Conservation (phyloP, 2,888 invertebrate genomes). For the Coelopa pilipes region DNA sequence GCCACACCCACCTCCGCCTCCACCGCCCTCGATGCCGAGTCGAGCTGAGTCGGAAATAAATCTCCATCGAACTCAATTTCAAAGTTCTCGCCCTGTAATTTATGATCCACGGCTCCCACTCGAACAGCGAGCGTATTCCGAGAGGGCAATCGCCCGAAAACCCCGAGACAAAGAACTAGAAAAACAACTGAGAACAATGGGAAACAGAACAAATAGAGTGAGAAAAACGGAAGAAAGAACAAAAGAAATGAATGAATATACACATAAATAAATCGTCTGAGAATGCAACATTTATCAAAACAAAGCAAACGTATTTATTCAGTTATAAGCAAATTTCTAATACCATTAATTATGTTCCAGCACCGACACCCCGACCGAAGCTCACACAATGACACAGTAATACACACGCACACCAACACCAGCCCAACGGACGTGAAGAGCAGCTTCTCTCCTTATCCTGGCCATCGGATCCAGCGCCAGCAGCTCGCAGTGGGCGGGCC, state of each 20-base stretch:
- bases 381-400: neutral
- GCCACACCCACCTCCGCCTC: no score
- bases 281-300: slow-evolving; percentile 30
- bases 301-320: slow-evolving; percentile 10
- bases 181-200: no score
- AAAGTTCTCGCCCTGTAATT: no score
- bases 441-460: slow-evolving; percentile 1
- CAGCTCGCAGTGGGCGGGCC: neutral
- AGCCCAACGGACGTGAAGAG: neutral
- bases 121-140: no score
- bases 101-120: no score
- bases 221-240: neutral
- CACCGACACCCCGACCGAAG: neutral
- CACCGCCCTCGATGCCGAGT: no score
- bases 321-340: slow-evolving; percentile 29
- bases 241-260: slow-evolving; percentile 2
- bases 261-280: slow-evolving; percentile 16
- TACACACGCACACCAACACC: neutral
- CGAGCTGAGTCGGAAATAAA: no score
- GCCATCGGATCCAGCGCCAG: neutral
- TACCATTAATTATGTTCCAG: slow-evolving; percentile 28
- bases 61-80: no score
- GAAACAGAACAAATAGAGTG: no score
- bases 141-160: no score
- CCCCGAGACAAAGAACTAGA: no score